These are phyloP conservation scores for Isurus oxyrinchus DNA, from an alignment of 2,113 vertebrate genomes.

Conservation along the genomic window DNA sequence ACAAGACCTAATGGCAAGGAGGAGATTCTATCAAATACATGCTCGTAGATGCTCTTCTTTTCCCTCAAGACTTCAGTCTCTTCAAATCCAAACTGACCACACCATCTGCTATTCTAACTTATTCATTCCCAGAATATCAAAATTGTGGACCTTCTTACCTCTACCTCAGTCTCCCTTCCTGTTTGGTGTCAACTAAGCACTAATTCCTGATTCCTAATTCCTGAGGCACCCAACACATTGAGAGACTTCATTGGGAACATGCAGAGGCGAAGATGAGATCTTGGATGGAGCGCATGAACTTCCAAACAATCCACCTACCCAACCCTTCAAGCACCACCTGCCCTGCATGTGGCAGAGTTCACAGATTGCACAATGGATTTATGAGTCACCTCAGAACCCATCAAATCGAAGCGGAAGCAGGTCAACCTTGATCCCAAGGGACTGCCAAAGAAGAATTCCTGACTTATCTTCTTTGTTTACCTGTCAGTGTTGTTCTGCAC, in stretches of 20 bases:
- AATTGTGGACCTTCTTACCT: neutral
- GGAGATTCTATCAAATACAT: neutral
- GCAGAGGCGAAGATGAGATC: too few species aligned
- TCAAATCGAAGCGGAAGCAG: too few species aligned
- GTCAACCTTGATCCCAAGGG: too few species aligned
- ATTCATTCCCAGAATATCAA: neutral
- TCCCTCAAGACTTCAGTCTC: neutral
- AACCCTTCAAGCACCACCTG: too few species aligned
- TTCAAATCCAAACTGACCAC: neutral
- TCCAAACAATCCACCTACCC: too few species aligned
- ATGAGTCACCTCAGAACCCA: too few species aligned
- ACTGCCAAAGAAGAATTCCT: neutral
- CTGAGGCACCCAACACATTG: too few species aligned
- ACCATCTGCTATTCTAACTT: neutral
- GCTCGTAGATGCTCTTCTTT: neutral
- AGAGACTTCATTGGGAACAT: too few species aligned
- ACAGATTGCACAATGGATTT: too few species aligned
- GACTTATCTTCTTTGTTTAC: neutral
- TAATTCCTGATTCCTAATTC: neutral
- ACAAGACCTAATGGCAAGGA: neutral
- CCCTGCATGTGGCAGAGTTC: too few species aligned
- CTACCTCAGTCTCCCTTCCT: neutral
- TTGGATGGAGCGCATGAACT: too few species aligned
- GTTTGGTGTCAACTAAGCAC: neutral
- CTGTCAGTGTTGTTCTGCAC: neutral